These are phyloP conservation scores for Polyommatus icarus DNA, from an alignment of 2,888 invertebrate genomes.

Conservation along the genomic window DNA sequence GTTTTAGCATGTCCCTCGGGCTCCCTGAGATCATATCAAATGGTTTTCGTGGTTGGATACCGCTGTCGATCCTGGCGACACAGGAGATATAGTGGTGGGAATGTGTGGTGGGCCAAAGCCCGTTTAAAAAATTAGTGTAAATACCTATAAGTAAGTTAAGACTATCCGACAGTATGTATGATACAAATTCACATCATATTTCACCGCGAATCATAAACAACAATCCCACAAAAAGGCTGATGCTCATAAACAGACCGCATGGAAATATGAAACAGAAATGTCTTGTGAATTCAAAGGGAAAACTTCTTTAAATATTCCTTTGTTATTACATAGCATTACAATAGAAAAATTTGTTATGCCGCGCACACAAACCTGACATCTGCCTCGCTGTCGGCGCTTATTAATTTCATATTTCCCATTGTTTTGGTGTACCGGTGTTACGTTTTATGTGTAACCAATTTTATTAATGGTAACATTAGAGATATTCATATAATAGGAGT, in stretches of 20 bases:
- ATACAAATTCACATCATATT: not conserved
- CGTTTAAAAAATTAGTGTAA: too few relatives aligned
- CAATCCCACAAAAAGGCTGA: not conserved
- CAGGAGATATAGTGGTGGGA: too few relatives aligned
- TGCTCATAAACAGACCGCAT: not conserved
- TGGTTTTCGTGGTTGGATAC: too few relatives aligned
- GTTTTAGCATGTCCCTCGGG: too few relatives aligned
- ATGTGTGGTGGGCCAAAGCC: too few relatives aligned
- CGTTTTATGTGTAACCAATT: not conserved
- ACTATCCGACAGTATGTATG: not conserved
- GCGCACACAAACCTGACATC: constrained; percentile 6
- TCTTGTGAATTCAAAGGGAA: constrained; percentile 27
- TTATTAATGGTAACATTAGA: not conserved
- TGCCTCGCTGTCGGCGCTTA: not conserved
- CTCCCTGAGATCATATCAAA: too few relatives aligned
- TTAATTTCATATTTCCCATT: not conserved
- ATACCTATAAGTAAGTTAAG: not conserved
- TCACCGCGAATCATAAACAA: not conserved
- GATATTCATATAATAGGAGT: not conserved
- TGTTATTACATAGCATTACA: constrained; percentile 25
- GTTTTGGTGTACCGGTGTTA: not conserved
- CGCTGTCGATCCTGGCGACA: too few relatives aligned
- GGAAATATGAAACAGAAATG: constrained; percentile 6
- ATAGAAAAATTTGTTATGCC: constrained; percentile 20
- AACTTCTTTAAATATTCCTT: constrained; percentile 26